phyloP scores from a whole-genome alignment of 2,888 invertebrate genomes.

The Carterocephalus palaemon region DNA sequence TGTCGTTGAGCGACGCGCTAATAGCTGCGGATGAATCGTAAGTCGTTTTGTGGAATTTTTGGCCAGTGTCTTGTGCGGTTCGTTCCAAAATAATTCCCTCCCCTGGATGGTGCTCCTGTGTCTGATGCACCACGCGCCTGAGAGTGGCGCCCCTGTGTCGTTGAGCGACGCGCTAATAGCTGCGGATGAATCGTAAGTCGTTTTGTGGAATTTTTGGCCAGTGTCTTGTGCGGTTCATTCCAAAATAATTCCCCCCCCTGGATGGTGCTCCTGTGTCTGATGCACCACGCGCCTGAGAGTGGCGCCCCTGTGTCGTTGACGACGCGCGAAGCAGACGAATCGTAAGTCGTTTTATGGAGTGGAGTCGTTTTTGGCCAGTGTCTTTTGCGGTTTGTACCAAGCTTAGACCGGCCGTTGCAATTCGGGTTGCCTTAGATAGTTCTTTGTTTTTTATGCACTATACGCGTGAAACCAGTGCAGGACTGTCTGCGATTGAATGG shows the following conservation, averaged over 20 bases:
- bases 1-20: constrained; percentile 28
- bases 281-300: constrained; percentile 46
- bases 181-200: constrained; percentile 41
- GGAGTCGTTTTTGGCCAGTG: no score
- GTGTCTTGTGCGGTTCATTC: constrained; percentile 36
- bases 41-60: no score
- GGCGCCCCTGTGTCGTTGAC: constrained; percentile 27
- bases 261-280: constrained; percentile 83
- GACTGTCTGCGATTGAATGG: no score
- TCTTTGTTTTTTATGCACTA: no score
- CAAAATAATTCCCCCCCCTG: constrained; percentile 83
- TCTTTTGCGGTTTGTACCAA: no score
- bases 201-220: no score
- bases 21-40: constrained; percentile 38
- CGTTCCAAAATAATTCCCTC: constrained; percentile 80
- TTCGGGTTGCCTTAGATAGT: no score
- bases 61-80: no score
- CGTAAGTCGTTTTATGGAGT: constrained; percentile 40
- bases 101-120: constrained; percentile 86
- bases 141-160: constrained; percentile 30
- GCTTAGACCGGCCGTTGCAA: no score
- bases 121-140: constrained; percentile 50
- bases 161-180: constrained; percentile 25
- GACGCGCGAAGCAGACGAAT: constrained; percentile 34
- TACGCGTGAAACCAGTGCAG: no score